Conservation (phyloP, 2,113 vertebrate species). For the Eleginops maclovinus region DNA sequence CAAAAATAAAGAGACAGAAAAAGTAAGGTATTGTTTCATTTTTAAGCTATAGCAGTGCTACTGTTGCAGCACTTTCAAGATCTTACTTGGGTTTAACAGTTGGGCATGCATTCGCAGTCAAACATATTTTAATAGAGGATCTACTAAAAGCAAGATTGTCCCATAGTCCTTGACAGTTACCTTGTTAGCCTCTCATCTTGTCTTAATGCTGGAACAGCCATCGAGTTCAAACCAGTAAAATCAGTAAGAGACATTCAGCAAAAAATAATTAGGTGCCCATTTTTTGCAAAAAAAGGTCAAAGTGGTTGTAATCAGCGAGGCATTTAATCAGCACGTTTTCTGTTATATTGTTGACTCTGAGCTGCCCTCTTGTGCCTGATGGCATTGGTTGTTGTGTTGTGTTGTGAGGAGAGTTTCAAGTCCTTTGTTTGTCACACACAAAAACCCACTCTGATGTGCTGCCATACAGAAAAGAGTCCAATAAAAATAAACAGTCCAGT, state of each 20-base stretch:
- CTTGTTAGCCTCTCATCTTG: neutral
- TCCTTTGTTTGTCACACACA: conserved; percentile 44
- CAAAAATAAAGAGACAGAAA: neutral
- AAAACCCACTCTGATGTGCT: neutral
- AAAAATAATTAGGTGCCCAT: neutral
- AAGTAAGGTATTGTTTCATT: neutral
- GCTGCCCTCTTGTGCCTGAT: conserved; percentile 11
- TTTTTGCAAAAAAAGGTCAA: neutral
- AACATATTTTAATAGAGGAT: too few species aligned
- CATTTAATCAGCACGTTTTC: neutral
- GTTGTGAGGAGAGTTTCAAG: conserved; percentile 26
- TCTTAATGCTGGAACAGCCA: neutral
- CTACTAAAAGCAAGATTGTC: too few species aligned
- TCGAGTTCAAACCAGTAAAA: too few species aligned
- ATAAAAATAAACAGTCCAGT: conserved; percentile 54
- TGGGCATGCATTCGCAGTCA: too few species aligned
- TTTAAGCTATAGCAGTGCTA: neutral
- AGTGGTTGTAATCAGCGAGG: neutral
- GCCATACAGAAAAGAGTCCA: conserved; percentile 43
- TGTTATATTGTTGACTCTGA: neutral
- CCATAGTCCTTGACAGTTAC: too few species aligned
- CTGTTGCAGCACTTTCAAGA: too few species aligned
- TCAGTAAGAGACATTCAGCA: neutral
- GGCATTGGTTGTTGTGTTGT: conserved; percentile 7
- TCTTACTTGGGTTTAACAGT: too few species aligned